Evolutionary conservation across 2,888 invertebrate genomes (phyloP).

Genomic region (Brachyptera risi): DNA sequence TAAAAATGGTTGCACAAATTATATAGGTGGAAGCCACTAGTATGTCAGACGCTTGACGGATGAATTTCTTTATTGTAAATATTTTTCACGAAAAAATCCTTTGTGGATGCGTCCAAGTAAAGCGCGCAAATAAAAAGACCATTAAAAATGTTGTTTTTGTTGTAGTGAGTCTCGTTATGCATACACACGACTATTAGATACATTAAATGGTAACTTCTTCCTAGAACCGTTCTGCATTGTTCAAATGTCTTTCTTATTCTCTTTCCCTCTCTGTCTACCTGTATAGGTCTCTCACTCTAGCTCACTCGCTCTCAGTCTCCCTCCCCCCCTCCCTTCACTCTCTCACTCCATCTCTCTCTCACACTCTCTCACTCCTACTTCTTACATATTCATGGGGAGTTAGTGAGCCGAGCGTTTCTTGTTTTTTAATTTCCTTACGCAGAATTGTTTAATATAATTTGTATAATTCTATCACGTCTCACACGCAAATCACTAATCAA

Average conservation of each 20-base stretch:
- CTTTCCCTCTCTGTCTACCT: neutral
- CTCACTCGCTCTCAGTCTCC: too few relatives aligned
- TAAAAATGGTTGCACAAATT: constrained; percentile 13
- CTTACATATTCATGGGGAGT: constrained; percentile 1
- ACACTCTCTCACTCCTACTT: neutral
- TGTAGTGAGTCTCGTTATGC: neutral
- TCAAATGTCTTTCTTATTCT: neutral
- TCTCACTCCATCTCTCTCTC: neutral
- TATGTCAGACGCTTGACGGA: constrained; percentile 20
- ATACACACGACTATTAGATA: neutral
- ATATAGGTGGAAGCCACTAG: neutral
- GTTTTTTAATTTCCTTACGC: constrained; percentile 3
- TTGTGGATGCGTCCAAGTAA: neutral
- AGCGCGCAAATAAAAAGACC: too few relatives aligned
- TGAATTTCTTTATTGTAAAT: constrained; percentile 12
- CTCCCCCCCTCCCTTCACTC: too few relatives aligned
- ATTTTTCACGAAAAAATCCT: neutral
- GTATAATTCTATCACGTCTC: neutral
- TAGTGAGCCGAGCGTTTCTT: neutral
- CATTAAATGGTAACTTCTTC: neutral
- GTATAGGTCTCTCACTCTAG: too few relatives aligned
- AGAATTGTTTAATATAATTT: constrained; percentile 1
- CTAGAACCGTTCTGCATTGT: neutral
- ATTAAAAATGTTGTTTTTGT: neutral
- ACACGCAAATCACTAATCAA: constrained; percentile 1